A percentile compares a stretch with the other conserved stretches of the same genome.
phyloP scores from a whole-genome alignment of 92 coral and sea anemone genomes.

The Siderastrea siderea region DNA sequence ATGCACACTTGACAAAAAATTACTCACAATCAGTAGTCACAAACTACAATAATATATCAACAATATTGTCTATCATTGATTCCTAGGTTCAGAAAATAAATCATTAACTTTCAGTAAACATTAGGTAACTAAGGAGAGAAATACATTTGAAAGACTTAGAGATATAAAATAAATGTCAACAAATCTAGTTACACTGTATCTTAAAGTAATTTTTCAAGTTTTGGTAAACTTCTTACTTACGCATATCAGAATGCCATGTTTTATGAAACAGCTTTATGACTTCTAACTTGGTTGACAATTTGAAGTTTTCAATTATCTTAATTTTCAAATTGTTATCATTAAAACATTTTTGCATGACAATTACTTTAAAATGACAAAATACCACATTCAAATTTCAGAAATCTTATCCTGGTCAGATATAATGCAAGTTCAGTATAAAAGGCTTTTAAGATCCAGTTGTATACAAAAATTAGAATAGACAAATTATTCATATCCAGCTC shows the following conservation, averaged over 20 bases:
- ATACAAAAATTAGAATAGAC: slow-evolving; percentile 4
- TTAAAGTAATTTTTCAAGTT: too few species aligned
- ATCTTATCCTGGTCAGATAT: not conserved
- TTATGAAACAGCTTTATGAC: not conserved
- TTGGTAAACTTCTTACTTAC: not conserved
- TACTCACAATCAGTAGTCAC: not conserved
- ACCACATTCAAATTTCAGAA: not conserved
- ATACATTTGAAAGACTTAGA: not conserved
- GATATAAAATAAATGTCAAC: not conserved
- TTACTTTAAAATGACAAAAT: not conserved
- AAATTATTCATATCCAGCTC: slow-evolving; percentile 8
- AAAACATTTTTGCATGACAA: not conserved
- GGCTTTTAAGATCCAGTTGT: not conserved
- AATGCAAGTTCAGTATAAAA: not conserved
- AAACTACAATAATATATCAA: too few species aligned
- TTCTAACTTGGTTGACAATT: not conserved
- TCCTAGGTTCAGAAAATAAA: not conserved
- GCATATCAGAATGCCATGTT: not conserved
- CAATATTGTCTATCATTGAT: not conserved
- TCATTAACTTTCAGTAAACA: not conserved
- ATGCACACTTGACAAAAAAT: too few species aligned
- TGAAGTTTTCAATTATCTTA: not conserved
- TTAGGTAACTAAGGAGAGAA: not conserved
- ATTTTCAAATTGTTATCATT: not conserved
- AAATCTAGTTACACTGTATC: too few species aligned